Percentiles rank a stretch among this genome's conserved stretches.
These are phyloP conservation scores for Turnix velox DNA, from an alignment of 2,113 vertebrate genomes.

Conservation along the genomic window DNA sequence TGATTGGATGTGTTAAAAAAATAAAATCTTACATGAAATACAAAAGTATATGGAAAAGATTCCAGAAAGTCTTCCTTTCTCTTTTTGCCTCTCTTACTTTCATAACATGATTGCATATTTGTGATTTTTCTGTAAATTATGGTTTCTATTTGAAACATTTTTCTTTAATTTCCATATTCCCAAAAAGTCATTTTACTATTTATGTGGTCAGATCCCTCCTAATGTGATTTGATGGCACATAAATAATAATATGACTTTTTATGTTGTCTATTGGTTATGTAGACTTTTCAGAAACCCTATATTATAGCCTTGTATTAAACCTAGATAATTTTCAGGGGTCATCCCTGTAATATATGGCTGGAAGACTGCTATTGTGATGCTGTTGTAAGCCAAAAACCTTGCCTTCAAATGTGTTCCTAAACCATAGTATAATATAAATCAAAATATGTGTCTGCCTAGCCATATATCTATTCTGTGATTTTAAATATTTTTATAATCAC, in stretches of 20 bases:
- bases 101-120: conserved; percentile 34
- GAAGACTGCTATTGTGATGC: conserved; percentile 60
- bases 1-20: not conserved
- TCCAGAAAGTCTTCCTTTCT: conserved; percentile 8
- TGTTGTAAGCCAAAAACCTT: conserved; percentile 67
- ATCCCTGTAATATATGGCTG: conserved; percentile 47
- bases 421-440: conserved; percentile 59
- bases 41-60: not conserved
- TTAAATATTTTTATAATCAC: conserved; percentile 73
- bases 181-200: conserved; percentile 69
- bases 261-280: conserved; percentile 53
- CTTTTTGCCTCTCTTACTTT: not conserved
- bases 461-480: conserved; percentile 65
- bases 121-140: conserved; percentile 65
- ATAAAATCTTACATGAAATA: not conserved
- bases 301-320: conserved; percentile 39
- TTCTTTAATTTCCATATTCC: conserved; percentile 70
- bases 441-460: conserved; percentile 44
- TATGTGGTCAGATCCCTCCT: conserved; percentile 56
- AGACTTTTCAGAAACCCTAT: conserved; percentile 60
- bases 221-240: conserved; percentile 63
- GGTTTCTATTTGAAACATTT: conserved; percentile 67
- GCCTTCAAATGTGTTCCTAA: conserved; percentile 62
- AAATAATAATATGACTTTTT: conserved; percentile 64
- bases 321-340: conserved; percentile 54